Evolutionary conservation across 2,888 invertebrate species (phyloP), one percentile per base, ranked within the genome.

Genomic region (Nipponacmea schrenckii): DNA sequence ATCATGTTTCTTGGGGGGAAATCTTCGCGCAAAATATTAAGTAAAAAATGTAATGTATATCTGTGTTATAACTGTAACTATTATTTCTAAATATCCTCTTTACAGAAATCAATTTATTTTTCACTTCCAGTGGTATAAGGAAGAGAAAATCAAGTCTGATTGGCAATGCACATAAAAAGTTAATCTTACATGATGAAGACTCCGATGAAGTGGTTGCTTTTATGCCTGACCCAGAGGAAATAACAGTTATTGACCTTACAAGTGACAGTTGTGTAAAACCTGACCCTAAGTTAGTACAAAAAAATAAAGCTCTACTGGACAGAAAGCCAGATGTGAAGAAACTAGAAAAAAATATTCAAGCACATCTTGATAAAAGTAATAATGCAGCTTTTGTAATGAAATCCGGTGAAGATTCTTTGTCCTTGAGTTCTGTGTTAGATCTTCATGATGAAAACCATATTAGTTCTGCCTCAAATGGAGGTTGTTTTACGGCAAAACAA

Each of bases 251-350:
- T 4, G 65, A 64, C 44, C 8, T 20, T 15, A 46, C 64, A 56
- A 46, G 65, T 2, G 46, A n/a, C 56, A 24, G 24, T 44, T 31
- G 12, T 14, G 50, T 62, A 63, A 72, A 45, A 62, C 48, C 65
- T 27, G 67, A 69, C 44, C 45, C 62, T n/a, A 65, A 65, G 50
- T 56, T 67, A 48, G 68, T 64, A 26, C 26, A 10, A 48, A 67
- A 20, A 7, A 50, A 67, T 26, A 26, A 68, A 17, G 45, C 48
- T 20, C 10, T 45, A 8, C 27, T 65, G 20, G 76, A 75, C 17
- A 64, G 70, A 0, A 74, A 75, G 46, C 77, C 77, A 27, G 56
- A 69, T 27, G 14, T 71, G 0, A 66, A 48, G 10, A 67, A 70
- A 7, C 71, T 72, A 12, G 62, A 73, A 64, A 20, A 46, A 10